These are phyloP conservation scores for Dermochelys coriacea DNA, from an alignment of 2,797 vertebrate genomes.

Conservation along the genomic window DNA sequence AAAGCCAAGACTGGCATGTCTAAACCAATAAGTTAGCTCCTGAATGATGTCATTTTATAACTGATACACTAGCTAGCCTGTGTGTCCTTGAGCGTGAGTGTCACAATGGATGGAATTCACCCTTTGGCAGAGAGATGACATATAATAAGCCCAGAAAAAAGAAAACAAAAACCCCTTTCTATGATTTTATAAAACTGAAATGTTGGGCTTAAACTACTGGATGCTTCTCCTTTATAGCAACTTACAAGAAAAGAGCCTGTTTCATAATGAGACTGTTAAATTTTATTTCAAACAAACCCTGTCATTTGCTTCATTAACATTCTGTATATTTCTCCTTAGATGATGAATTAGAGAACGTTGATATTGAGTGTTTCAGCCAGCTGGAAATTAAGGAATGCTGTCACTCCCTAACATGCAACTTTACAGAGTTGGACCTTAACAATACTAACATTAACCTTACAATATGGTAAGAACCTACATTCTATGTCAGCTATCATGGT, in stretches of 20 bases:
- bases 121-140: neutral
- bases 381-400: slow-evolving; percentile 66
- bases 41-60: neutral
- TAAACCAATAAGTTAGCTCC: neutral
- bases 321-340: slow-evolving; percentile 65
- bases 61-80: neutral
- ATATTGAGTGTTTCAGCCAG: slow-evolving; percentile 78
- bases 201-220: neutral
- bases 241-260: neutral
- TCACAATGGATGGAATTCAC: neutral
- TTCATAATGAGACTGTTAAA: neutral
- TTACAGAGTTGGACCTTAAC: slow-evolving; percentile 64
- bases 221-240: slow-evolving; percentile 9
- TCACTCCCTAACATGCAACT: slow-evolving; percentile 75
- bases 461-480: slow-evolving; percentile 75
- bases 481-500: neutral
- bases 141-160: neutral
- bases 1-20: neutral
- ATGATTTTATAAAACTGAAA: neutral
- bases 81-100: neutral
- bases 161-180: neutral
- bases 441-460: slow-evolving; percentile 68
- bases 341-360: slow-evolving; percentile 72
- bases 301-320: neutral
- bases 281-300: neutral